A percentile compares a stretch with the other conserved stretches of the same genome.
phyloP scores from a whole-genome alignment of 2,797 vertebrate species.

The Takifugu rubripes region DNA sequence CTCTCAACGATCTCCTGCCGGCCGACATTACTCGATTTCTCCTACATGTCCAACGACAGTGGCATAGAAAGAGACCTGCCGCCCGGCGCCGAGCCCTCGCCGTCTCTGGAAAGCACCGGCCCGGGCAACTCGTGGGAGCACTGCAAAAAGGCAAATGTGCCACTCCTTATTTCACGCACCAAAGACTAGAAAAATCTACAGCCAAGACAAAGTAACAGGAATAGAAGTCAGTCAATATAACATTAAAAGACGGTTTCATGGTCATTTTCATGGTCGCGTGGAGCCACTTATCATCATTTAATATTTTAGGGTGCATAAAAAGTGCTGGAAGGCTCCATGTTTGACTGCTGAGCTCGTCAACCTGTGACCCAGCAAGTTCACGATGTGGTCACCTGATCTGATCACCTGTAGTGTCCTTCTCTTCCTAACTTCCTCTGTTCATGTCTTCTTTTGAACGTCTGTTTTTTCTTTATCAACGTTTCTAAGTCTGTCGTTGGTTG shows the following conservation, averaged over 20 bases:
- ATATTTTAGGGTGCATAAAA: no score
- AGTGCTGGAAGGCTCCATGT: no score
- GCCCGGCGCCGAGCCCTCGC: slow-evolving; percentile 35
- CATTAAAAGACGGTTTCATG: no score
- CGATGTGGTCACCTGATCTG: no score
- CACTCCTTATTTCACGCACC: neutral
- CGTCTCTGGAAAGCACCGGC: slow-evolving; percentile 20
- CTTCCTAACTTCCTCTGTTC: no score
- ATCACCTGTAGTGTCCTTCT: no score
- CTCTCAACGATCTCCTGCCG: slow-evolving; percentile 53
- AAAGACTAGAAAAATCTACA: neutral
- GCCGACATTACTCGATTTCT: slow-evolving; percentile 77
- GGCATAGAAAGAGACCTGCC: slow-evolving; percentile 89
- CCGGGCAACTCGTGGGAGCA: slow-evolving; percentile 14
- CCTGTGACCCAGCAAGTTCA: no score
- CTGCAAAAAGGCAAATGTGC: slow-evolving; percentile 50
- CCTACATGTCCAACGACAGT: slow-evolving; percentile 88
- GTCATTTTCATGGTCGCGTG: no score
- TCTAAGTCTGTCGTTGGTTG: neutral
- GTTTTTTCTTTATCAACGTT: neutral
- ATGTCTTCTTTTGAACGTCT: no score
- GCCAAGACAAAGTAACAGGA: neutral
- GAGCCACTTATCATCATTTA: no score
- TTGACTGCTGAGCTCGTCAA: no score
- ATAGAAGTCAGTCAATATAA: no score